These are phyloP conservation scores for Ostrea edulis DNA, from an alignment of 1,140 invertebrate species.

Conservation along the genomic window DNA sequence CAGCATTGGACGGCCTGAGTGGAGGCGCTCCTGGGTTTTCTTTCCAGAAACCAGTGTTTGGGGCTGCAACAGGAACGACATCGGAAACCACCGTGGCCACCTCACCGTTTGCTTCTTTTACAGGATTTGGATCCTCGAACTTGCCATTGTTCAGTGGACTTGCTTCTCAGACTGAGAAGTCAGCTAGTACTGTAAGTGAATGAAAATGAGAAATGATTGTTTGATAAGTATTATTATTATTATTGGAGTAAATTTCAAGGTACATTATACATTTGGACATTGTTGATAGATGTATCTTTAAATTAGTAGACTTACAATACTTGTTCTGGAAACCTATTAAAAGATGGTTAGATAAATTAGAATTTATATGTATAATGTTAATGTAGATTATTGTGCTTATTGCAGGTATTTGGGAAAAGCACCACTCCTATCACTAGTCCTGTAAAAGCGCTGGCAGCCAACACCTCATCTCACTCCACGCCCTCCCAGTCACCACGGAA, in stretches of 20 bases:
- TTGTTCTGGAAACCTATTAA: too few relatives aligned
- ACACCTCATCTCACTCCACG: constrained; percentile 36
- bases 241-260: not conserved
- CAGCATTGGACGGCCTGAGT: not conserved
- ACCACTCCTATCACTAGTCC: not conserved
- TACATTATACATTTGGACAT: not conserved
- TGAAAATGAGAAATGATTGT: too few relatives aligned
- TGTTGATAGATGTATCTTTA: too few relatives aligned
- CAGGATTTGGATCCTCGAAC: not conserved
- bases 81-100: not conserved
- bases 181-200: not conserved
- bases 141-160: not conserved
- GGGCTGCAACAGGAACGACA: not conserved
- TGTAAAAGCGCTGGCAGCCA: not conserved
- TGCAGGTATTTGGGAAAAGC: constrained; percentile 4
- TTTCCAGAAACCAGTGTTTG: not conserved
- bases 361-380: too few relatives aligned
- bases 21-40: not conserved
- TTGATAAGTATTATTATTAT: not conserved
- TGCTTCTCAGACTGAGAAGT: not conserved
- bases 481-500: constrained; percentile 47
- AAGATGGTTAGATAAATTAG: too few relatives aligned
- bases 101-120: not conserved
- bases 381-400: not conserved
- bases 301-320: too few relatives aligned